Evolutionary conservation across 2,113 vertebrate genomes (phyloP).

Genomic region (Gobius niger): DNA sequence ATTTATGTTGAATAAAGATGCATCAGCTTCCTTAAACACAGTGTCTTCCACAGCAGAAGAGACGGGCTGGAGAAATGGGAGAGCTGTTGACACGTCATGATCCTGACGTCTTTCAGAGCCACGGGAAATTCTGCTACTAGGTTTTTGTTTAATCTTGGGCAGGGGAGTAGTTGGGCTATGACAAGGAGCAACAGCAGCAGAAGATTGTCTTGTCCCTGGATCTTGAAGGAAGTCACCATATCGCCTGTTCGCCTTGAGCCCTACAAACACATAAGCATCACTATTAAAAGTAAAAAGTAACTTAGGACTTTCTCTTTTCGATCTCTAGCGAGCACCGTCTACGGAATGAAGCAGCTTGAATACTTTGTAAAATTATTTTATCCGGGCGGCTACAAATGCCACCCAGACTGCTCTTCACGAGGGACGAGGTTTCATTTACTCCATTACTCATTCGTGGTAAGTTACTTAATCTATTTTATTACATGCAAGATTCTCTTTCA

Average conservation of each 20-base stretch:
- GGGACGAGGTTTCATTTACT: too few species aligned
- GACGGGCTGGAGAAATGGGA: neutral
- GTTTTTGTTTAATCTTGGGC: slow-evolving; percentile 24
- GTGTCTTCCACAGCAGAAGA: neutral
- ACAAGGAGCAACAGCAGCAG: slow-evolving; percentile 28
- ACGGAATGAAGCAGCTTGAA: neutral
- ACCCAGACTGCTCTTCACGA: too few species aligned
- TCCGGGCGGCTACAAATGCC: too few species aligned
- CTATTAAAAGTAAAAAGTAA: too few species aligned
- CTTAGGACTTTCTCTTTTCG: slow-evolving; percentile 60
- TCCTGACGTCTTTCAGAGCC: neutral
- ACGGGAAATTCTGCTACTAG: neutral
- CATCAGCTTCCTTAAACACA: neutral
- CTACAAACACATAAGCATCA: slow-evolving; percentile 28
- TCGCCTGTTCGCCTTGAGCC: slow-evolving; percentile 24
- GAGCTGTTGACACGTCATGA: neutral
- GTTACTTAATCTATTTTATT: too few species aligned
- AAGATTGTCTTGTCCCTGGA: slow-evolving; percentile 30
- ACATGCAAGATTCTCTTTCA: slow-evolving; percentile 5
- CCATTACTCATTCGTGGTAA: too few species aligned
- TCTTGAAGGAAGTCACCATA: slow-evolving; percentile 4
- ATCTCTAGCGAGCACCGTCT: slow-evolving; percentile 29
- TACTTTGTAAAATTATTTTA: too few species aligned
- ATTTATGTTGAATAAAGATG: neutral
- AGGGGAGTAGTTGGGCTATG: slow-evolving; percentile 11